phyloP scores from a whole-genome alignment of 2,113 vertebrate genomes.

The Chascanopsetta lugubris region DNA sequence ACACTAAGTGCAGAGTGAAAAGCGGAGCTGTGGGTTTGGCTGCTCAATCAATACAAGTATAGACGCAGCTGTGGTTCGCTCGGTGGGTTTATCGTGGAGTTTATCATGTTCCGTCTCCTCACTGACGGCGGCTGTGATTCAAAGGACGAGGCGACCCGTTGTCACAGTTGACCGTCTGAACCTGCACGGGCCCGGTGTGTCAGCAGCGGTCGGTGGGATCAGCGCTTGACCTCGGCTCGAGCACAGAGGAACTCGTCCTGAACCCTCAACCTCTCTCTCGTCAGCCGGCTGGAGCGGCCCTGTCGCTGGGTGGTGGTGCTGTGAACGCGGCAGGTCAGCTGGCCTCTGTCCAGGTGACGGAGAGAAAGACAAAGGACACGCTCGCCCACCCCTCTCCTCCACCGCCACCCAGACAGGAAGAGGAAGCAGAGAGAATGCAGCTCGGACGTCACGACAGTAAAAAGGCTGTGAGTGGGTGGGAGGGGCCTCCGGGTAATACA shows the following conservation, averaged over 20 bases:
- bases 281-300: not conserved
- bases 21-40: not conserved
- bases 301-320: constrained; percentile 49
- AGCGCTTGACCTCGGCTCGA: not conserved
- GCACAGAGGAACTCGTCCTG: constrained; percentile 1
- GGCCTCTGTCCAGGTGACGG: constrained; percentile 43
- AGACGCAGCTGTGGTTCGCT: not conserved
- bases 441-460: constrained; percentile 63
- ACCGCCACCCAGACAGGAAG: constrained; percentile 51
- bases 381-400: constrained; percentile 4
- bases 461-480: constrained; percentile 8
- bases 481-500: constrained; percentile 21
- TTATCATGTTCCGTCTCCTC: not conserved
- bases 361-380: constrained; percentile 58
- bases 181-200: too few relatives aligned
- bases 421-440: constrained; percentile 67
- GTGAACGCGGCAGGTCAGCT: constrained; percentile 18
- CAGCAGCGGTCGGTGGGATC: too few relatives aligned
- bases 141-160: too few relatives aligned
- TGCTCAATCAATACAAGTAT: not conserved
- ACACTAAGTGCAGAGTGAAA: too few relatives aligned
- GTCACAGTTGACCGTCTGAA: too few relatives aligned
- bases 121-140: not conserved
- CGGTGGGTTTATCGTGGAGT: not conserved
- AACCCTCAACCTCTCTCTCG: not conserved